Base-by-base conservation (phyloP, 1,140 invertebrate species). In the Philopotamus ludificatus region DNA sequence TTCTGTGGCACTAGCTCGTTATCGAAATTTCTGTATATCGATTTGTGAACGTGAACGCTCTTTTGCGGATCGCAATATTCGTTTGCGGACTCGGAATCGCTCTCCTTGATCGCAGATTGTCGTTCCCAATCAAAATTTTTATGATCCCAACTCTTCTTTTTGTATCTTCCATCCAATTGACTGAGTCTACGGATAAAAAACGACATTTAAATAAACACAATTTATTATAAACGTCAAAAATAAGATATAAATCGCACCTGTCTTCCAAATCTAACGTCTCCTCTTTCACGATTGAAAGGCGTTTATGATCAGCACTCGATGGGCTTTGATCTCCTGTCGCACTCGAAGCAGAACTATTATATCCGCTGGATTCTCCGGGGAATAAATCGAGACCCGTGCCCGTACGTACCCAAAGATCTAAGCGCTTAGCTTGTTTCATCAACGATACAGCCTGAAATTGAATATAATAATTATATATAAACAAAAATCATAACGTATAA, bases 311-410 rank as follows among this genome's bases (percentile, higher is more conserved):
- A 53, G 72, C 84, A 81, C 79, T 86, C 66, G 73, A 86, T 7
- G 85, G 86, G 73, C 85, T 87, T 68, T 86, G 81, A 71, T 90
- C 89, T 0, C 87, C 89, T 4, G 87, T 89, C 1, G 89, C 84
- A 16, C 86, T 89, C 66, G 88, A 90, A 10, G 89, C 88, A 0
- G 89, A 91, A 72, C 87, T 89, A 70, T 91, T 90, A 75, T 91
- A 91, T 3, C 89, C 89, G 63, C 87, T 89, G 28, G 88, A 90
- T 75, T 91, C 89, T 16, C 87, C 87, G 1, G 89, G 89, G 70
- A 91, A 88, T 21, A 91, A 79, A 73, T 92, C 89, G 0, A 84
- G 82, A 54, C 88, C 91, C 2, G 86, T 87, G 7, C 87, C 87
- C 71, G 89, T 89, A 25, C 87, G 80, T 12, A 93, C 82, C 12